A percentile compares a stretch with the other conserved stretches of the same genome.
Conservation (phyloP, 2,888 invertebrate genomes). For the Nomada goodeniana region DNA sequence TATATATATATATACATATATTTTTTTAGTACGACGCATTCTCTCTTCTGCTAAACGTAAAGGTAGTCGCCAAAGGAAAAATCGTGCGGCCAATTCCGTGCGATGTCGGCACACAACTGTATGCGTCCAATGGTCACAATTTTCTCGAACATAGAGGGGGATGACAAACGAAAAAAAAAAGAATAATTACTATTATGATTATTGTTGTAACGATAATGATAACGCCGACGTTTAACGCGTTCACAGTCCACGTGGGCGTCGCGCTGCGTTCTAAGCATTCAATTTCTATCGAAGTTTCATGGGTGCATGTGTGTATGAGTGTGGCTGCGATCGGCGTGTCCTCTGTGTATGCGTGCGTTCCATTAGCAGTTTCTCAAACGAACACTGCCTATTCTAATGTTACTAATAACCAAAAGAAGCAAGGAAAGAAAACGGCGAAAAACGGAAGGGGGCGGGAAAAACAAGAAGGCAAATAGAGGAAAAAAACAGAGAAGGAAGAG, state of each 20-base stretch:
- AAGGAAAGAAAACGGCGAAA: constrained; percentile 12
- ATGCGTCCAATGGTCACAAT: constrained; percentile 32
- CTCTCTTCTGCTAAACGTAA: constrained; percentile 50
- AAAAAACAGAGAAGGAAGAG: constrained; percentile 7
- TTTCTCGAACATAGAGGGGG: constrained; percentile 5
- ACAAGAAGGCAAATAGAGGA: background rate
- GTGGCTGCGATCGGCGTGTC: background rate
- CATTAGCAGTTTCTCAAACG: constrained; percentile 72
- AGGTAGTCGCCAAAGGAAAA: constrained; percentile 19
- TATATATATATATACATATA: constrained; percentile 48
- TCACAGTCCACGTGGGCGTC: constrained; percentile 16
- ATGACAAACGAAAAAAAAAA: background rate
- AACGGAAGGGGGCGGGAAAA: background rate
- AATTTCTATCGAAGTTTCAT: constrained; percentile 40
- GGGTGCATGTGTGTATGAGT: constrained; percentile 17
- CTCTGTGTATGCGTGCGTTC: constrained; percentile 36
- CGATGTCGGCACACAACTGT: constrained; percentile 12
- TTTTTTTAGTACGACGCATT: constrained; percentile 58
- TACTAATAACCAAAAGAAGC: constrained; percentile 43
- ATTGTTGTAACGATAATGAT: background rate
- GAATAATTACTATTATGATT: background rate
- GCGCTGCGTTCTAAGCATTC: constrained; percentile 24
- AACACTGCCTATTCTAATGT: constrained; percentile 70
- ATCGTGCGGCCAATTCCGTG: constrained; percentile 27
- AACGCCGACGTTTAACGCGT: constrained; percentile 20